Conservation (phyloP, 1,140 invertebrate genomes). For the Rhagoletis zephyria region DNA sequence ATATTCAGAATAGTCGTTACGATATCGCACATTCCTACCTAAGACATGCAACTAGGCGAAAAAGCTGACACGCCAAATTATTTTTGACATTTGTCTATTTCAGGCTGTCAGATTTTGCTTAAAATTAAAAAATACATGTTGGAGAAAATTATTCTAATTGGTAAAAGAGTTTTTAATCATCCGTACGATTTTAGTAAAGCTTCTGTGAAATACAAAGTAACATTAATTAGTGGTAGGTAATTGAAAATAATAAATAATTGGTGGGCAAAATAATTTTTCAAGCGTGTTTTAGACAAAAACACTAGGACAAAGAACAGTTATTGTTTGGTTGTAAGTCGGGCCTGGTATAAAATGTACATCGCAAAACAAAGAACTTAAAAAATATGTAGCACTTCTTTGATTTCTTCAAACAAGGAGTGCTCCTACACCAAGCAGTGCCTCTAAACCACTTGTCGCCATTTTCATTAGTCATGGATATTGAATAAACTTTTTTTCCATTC, state of each 20-base stretch:
- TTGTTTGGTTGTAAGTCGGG: not conserved
- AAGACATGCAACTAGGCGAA: not conserved
- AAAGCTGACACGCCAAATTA: conserved; percentile 35
- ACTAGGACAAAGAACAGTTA: conserved; percentile 22
- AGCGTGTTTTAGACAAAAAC: not conserved
- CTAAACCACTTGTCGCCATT: too few relatives aligned
- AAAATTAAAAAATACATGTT: conserved; percentile 32
- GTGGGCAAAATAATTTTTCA: not conserved
- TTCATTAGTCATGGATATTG: too few relatives aligned
- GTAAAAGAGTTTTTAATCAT: not conserved
- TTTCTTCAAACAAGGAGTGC: too few relatives aligned
- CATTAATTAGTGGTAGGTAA: too few relatives aligned
- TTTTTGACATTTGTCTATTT: not conserved
- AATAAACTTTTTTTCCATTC: too few relatives aligned
- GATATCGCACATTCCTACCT: too few relatives aligned
- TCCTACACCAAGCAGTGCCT: too few relatives aligned
- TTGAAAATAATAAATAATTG: too few relatives aligned
- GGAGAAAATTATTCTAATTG: not conserved
- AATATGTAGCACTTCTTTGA: not conserved
- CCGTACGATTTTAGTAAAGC: not conserved
- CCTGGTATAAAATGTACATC: not conserved
- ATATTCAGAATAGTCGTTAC: too few relatives aligned
- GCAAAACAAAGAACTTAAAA: conserved; percentile 7
- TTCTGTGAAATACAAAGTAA: too few relatives aligned
- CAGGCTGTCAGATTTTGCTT: conserved; percentile 15